Conservation (phyloP, 1,140 invertebrate species). For the Temnothorax curvispinosus region DNA sequence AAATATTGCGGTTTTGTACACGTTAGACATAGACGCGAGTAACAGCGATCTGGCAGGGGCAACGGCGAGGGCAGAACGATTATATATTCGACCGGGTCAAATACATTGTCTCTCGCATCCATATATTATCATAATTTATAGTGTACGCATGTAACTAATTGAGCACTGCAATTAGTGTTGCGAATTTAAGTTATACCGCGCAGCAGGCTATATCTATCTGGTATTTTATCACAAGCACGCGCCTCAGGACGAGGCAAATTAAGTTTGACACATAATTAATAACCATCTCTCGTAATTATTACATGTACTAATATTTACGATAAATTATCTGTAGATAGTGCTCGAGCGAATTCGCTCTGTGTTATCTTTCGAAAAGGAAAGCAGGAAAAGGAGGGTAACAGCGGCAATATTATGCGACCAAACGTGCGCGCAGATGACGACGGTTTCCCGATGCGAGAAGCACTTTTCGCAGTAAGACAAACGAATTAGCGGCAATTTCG, state of each 20-base stretch:
- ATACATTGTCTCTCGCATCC: neutral
- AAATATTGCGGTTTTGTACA: neutral
- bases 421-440: conserved; percentile 48
- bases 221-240: neutral
- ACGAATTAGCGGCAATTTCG: conserved; percentile 74
- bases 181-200: conserved; percentile 12
- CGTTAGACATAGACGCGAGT: neutral
- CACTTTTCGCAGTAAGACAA: conserved; percentile 60
- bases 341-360: neutral
- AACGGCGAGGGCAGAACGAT: neutral
- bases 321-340: conserved; percentile 14
- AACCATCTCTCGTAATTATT: conserved; percentile 8
- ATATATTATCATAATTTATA: conserved; percentile 17
- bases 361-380: conserved; percentile 2
- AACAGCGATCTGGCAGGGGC: neutral
- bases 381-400: neutral
- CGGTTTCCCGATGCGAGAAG: conserved; percentile 33
- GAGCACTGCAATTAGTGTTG: conserved; percentile 1
- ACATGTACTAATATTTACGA: conserved; percentile 4
- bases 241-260: neutral
- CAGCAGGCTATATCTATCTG: neutral
- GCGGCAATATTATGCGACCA: conserved; percentile 42
- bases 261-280: conserved; percentile 13
- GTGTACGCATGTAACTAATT: conserved; percentile 3
- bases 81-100: conserved; percentile 19